These are phyloP conservation scores for Pyralis farinalis DNA, from an alignment of 2,888 invertebrate genomes.

Conservation along the genomic window DNA sequence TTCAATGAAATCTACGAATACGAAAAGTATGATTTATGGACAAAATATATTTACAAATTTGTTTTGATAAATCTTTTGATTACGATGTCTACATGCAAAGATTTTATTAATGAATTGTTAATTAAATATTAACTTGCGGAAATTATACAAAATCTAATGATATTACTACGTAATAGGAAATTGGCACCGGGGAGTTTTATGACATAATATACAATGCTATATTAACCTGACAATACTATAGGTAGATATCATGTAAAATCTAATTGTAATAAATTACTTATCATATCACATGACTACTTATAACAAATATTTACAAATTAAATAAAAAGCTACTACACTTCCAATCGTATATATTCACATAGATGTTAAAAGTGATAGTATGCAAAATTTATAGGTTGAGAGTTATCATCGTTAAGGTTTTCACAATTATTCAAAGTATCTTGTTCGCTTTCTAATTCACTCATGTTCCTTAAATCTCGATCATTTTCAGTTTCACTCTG, in stretches of 20 bases:
- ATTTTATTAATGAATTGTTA: neutral
- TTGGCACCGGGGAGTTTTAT: slow-evolving; percentile 55
- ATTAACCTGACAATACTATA: slow-evolving; percentile 31
- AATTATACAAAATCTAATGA: slow-evolving; percentile 22
- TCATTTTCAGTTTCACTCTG: slow-evolving; percentile 26
- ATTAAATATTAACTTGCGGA: neutral
- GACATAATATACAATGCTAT: slow-evolving; percentile 34
- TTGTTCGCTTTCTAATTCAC: slow-evolving; percentile 39
- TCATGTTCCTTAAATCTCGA: slow-evolving; percentile 29
- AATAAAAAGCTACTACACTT: slow-evolving; percentile 19
- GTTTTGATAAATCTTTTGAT: neutral
- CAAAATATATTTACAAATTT: slow-evolving; percentile 3
- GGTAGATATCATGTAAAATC: slow-evolving; percentile 46
- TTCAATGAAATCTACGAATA: neutral
- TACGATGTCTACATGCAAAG: neutral
- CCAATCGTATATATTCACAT: slow-evolving; percentile 16
- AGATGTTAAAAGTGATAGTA: slow-evolving; percentile 66
- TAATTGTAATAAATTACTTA: slow-evolving; percentile 70
- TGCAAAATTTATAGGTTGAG: slow-evolving; percentile 68
- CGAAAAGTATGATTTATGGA: neutral
- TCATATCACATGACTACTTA: slow-evolving; percentile 61
- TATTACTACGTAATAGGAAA: slow-evolving; percentile 37
- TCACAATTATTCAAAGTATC: slow-evolving; percentile 21
- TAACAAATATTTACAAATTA: slow-evolving; percentile 45
- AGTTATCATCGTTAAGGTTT: slow-evolving; percentile 28